A percentile compares a stretch with the other conserved stretches of the same genome.
Evolutionary conservation across 2,888 invertebrate species (phyloP).

Genomic region (Cataglyphis rosenhaueri): DNA sequence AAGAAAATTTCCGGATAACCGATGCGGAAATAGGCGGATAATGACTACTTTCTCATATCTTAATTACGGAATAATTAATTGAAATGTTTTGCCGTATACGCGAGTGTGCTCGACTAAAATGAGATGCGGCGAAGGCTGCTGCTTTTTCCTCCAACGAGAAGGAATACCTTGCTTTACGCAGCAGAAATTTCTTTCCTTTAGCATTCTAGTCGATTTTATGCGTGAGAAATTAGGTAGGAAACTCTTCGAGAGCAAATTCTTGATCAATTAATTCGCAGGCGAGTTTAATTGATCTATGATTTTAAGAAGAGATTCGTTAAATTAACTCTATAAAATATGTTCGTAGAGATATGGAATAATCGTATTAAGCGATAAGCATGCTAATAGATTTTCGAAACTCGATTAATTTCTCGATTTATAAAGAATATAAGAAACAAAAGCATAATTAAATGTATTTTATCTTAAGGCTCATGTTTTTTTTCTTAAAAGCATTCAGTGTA

Average conservation of each 20-base stretch:
- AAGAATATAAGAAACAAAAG: not conserved
- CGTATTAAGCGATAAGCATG: not conserved
- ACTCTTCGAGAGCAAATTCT: constrained; percentile 53
- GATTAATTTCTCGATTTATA: constrained; percentile 8
- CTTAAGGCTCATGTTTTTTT: not conserved
- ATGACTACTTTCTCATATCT: constrained; percentile 81
- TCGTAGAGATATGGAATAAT: not conserved
- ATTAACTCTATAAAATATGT: constrained; percentile 4
- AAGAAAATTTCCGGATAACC: constrained; percentile 73
- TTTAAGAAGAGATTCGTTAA: not conserved
- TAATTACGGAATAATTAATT: constrained; percentile 83
- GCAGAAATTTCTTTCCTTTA: constrained; percentile 35
- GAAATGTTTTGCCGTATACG: constrained; percentile 75
- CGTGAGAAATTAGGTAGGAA: constrained; percentile 64
- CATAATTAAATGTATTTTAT: not conserved
- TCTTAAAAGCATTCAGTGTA: not conserved
- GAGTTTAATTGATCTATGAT: constrained; percentile 19
- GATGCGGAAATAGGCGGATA: constrained; percentile 77
- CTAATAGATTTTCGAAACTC: not conserved
- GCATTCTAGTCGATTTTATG: not conserved
- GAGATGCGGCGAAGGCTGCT: constrained; percentile 69
- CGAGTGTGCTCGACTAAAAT: constrained; percentile 76
- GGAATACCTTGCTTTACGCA: not conserved
- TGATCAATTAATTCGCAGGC: constrained; percentile 27
- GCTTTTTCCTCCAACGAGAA: constrained; percentile 13